These are phyloP conservation scores for Aplysina aerophoba DNA, from an alignment of 37 sponge, comb jelly and placozoan species.

Conservation along the genomic window DNA sequence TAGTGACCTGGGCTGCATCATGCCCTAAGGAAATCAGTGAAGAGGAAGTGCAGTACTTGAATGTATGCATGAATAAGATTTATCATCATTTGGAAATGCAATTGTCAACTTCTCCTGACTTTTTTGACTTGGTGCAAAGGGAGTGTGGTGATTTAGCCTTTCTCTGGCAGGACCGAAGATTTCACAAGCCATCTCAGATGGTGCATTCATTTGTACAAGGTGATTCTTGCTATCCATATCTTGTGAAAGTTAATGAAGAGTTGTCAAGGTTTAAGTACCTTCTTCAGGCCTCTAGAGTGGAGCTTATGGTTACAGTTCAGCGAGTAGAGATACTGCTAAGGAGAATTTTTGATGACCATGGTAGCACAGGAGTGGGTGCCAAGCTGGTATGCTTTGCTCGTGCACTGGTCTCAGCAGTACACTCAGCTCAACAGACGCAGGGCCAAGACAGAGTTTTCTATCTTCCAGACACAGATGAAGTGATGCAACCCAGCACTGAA, in stretches of 20 bases:
- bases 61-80: not conserved
- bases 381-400: not conserved
- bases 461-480: constrained; percentile 47
- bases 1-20: constrained; percentile 20
- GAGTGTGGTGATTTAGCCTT: not conserved
- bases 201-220: not conserved
- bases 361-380: not conserved
- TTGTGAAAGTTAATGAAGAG: not conserved
- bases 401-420: not conserved
- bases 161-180: not conserved
- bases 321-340: not conserved
- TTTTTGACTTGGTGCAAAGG: not conserved
- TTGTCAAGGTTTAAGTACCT: not conserved
- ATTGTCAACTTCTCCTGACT: not conserved
- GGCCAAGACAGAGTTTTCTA: not conserved
- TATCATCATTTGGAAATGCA: not conserved
- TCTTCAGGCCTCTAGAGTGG: not conserved
- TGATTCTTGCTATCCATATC: constrained; percentile 1
- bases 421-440: not conserved
- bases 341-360: not conserved
- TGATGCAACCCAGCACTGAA: constrained; percentile 44
- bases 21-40: not conserved
- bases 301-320: not conserved
- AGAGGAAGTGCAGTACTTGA: not conserved
- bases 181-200: constrained; percentile 17